Conservation (phyloP, 2,888 invertebrate species). For the Schizaphis graminum region DNA sequence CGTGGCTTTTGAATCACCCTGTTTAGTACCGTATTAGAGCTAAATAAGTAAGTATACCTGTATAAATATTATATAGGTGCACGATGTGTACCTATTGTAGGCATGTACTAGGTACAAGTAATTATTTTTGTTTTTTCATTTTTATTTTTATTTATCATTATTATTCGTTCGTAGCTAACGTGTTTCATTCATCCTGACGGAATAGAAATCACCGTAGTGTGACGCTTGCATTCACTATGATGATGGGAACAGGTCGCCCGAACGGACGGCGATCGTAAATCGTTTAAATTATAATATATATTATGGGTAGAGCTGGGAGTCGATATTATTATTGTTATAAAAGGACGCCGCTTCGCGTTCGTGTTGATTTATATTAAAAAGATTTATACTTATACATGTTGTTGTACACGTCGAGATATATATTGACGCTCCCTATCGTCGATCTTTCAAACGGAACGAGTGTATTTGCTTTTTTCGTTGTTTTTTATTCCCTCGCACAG, state of each 20-base stretch:
- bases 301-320: not conserved
- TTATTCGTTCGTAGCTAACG: not conserved
- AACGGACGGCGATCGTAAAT: not conserved
- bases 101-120: not conserved
- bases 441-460: constrained; percentile 27
- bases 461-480: not conserved
- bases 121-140: not conserved
- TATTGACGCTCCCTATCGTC: not conserved
- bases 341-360: not conserved
- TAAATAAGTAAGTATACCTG: not conserved
- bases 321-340: not conserved
- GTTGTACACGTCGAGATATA: not conserved
- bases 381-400: not conserved
- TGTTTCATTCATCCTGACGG: constrained; percentile 32
- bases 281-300: constrained; percentile 4
- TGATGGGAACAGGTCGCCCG: not conserved
- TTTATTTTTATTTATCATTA: not conserved
- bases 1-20: not conserved
- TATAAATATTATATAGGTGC: not conserved
- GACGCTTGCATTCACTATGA: not conserved
- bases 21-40: not conserved
- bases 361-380: not conserved
- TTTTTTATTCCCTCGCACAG: not conserved
- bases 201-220: constrained; percentile 2
- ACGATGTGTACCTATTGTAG: not conserved